phyloP scores from a whole-genome alignment of 2,888 invertebrate species.

The Drosophila koepferae region DNA sequence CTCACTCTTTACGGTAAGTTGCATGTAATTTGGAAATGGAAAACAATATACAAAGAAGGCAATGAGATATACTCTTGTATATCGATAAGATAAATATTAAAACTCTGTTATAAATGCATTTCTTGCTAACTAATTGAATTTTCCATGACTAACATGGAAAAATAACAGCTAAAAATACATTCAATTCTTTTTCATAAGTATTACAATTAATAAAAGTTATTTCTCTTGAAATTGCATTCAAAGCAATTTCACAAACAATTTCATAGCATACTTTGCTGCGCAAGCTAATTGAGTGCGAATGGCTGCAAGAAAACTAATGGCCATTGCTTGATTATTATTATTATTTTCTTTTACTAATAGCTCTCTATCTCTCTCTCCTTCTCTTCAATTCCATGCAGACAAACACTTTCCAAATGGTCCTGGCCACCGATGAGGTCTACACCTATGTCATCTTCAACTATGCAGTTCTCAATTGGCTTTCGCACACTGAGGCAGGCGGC shows the following conservation, averaged over 20 bases:
- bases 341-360: not conserved
- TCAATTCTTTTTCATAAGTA: not conserved
- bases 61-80: not conserved
- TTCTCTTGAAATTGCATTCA: not conserved
- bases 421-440: slow-evolving; percentile 96
- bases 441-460: slow-evolving; percentile 99
- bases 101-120: not conserved
- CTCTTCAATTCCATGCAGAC: slow-evolving; percentile 87
- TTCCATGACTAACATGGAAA: not conserved
- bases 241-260: not conserved
- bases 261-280: slow-evolving; percentile 10
- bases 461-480: slow-evolving; percentile 94
- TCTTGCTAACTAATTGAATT: not conserved
- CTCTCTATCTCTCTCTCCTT: not conserved
- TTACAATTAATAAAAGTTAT: not conserved
- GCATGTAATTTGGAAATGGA: not conserved
- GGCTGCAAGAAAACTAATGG: not conserved
- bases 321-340: not conserved
- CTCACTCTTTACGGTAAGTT: slow-evolving; percentile 88
- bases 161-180: too few relatives aligned
- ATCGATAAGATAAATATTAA: not conserved
- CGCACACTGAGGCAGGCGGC: slow-evolving; percentile 95
- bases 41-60: too few relatives aligned
- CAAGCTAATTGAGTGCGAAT: not conserved
- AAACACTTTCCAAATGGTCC: slow-evolving; percentile 97